phyloP scores from a whole-genome alignment of 2,888 invertebrate species.

The Achlya flavicornis region DNA sequence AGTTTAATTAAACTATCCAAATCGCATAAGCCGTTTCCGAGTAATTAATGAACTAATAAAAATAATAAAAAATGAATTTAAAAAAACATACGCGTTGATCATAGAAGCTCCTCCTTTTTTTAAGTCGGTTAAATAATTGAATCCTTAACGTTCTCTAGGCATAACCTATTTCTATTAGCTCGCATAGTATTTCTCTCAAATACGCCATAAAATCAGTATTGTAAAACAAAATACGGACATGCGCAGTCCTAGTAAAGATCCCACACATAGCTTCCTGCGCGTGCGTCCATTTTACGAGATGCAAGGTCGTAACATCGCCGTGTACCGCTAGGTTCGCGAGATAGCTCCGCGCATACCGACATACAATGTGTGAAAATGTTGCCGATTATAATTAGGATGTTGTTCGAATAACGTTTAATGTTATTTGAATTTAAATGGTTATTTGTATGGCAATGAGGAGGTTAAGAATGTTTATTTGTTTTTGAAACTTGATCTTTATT shows the following conservation, averaged over 20 bases:
- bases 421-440: conserved; percentile 6
- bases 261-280: conserved; percentile 8
- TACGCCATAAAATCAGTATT: neutral
- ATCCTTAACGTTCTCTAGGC: too few species aligned
- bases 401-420: conserved; percentile 21
- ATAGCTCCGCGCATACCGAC: conserved; percentile 9
- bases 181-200: neutral
- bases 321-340: conserved; percentile 24
- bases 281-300: conserved; percentile 14
- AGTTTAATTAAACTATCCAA: too few species aligned
- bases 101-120: too few species aligned
- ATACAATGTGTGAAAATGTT: conserved; percentile 20
- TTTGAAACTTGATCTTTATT: neutral
- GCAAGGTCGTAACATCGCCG: conserved; percentile 26
- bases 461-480: neutral
- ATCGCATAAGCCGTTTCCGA: too few species aligned
- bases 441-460: conserved; percentile 16
- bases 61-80: too few species aligned
- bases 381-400: conserved; percentile 23
- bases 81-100: too few species aligned
- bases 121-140: too few species aligned
- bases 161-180: neutral
- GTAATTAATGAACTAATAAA: too few species aligned
- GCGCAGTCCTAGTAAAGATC: neutral
- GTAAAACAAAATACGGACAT: neutral